Conservation (phyloP, 2,888 invertebrate genomes). For the Scaptomyza flava region DNA sequence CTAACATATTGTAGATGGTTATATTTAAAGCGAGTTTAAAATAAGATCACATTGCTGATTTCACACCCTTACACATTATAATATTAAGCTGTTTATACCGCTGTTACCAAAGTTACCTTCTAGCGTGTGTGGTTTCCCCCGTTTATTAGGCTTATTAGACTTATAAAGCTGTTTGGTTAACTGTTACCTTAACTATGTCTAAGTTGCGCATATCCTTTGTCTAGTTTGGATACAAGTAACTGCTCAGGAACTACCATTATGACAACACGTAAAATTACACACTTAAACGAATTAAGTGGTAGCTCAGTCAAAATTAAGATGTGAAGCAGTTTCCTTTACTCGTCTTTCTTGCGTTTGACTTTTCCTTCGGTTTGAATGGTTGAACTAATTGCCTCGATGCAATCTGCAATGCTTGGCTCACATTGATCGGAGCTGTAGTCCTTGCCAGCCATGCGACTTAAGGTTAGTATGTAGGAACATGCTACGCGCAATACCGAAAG, state of each 20-base stretch:
- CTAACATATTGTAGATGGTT: conserved; percentile 28
- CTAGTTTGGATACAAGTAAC: conserved; percentile 7
- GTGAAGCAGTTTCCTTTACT: conserved; percentile 79
- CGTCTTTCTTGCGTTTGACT: conserved; percentile 93
- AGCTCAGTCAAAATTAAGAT: conserved; percentile 34
- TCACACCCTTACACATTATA: conserved; percentile 35
- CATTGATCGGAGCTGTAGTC: conserved; percentile 88
- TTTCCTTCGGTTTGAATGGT: conserved; percentile 97
- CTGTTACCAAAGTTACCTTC: conserved; percentile 12
- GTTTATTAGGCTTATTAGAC: conserved; percentile 50
- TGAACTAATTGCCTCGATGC: conserved; percentile 94
- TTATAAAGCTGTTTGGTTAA: conserved; percentile 61
- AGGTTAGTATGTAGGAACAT: conserved; percentile 95
- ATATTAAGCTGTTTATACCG: conserved; percentile 13
- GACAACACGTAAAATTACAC: conserved; percentile 27
- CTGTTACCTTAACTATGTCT: conserved; percentile 20
- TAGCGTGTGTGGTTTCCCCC: conserved; percentile 31
- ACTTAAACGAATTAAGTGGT: conserved; percentile 17
- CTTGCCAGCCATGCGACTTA: conserved; percentile 90
- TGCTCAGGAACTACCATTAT: conserved; percentile 45
- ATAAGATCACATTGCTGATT: conserved; percentile 75
- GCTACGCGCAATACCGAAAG: conserved; percentile 96
- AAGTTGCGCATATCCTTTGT: conserved; percentile 15
- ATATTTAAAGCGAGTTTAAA: conserved; percentile 60
- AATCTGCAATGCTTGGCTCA: conserved; percentile 88